These are phyloP conservation scores for Elegia similella DNA, from an alignment of 2,888 invertebrate genomes.

Conservation along the genomic window DNA sequence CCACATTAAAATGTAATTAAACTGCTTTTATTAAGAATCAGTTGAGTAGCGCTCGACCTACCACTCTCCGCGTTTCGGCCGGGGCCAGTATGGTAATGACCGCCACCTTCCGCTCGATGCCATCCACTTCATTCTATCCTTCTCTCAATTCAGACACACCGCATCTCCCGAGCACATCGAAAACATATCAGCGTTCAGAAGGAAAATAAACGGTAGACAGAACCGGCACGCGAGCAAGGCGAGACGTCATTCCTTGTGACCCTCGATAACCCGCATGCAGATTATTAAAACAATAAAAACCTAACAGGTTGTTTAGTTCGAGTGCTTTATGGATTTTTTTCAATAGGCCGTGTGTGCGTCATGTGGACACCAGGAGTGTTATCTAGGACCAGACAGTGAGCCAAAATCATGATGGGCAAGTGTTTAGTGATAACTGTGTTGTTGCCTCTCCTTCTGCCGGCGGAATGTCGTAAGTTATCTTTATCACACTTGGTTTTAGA, in stretches of 20 bases:
- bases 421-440: slow-evolving; percentile 32
- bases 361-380: slow-evolving; percentile 32
- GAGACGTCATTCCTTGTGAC: slow-evolving; percentile 18
- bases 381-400: slow-evolving; percentile 23
- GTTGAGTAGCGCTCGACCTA: slow-evolving; percentile 18
- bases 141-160: slow-evolving; percentile 20
- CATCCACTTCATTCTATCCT: slow-evolving; percentile 21
- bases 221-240: slow-evolving; percentile 6
- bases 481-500: not conserved
- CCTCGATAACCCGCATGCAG: slow-evolving; percentile 25
- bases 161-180: slow-evolving; percentile 19
- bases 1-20: slow-evolving; percentile 8
- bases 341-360: slow-evolving; percentile 19
- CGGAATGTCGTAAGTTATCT: slow-evolving; percentile 42
- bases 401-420: slow-evolving; percentile 19
- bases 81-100: slow-evolving; percentile 33
- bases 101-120: slow-evolving; percentile 21
- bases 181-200: slow-evolving; percentile 7
- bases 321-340: slow-evolving; percentile 1
- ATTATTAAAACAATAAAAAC: slow-evolving; percentile 14
- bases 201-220: slow-evolving; percentile 9
- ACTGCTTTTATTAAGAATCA: slow-evolving; percentile 1
- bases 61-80: slow-evolving; percentile 22
- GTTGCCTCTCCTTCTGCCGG: slow-evolving; percentile 32
- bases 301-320: slow-evolving; percentile 1